Base-by-base conservation (phyloP, 2,888 invertebrate species). In the Tenthredo livida region DNA sequence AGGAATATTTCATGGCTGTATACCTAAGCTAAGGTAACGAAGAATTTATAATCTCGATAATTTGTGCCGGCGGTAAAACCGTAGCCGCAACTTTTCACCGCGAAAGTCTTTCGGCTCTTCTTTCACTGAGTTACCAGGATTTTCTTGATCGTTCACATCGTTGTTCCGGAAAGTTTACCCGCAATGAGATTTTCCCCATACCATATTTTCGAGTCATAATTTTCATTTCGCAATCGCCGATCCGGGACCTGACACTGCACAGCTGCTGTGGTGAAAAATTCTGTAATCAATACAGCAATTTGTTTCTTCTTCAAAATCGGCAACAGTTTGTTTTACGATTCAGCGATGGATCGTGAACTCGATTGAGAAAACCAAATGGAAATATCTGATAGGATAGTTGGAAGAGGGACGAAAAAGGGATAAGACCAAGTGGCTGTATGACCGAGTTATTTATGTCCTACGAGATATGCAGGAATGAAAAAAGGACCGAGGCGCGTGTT, bases 401-500 rank as follows among this genome's bases (percentile, higher is more conserved):
- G 15, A 54, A 54, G 78, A 37, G 80, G 80, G 21, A 2, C 17
- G 61, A 10, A 54, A 58, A 61, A 47, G 15, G 80, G 58, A 61
- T 80, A 61, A 80, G 40, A 25, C 17, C 37, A 80, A 58, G 61
- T 61, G 29, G 40, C 80, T 21, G 40, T 61, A 80, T 80, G 80
- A 80, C 61, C 80, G 61, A 58, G 80, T 80, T 80, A 80, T 80
- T 80, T 80, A 80, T 80, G 80, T 37, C 85, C 83, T 83, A 84
- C 84, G 73, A 87, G 84, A 86, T 84, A 89, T 88, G 90, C 86
- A 89, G 89, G 89, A 90, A 91, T 89, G 89, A 88, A 89, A 89
- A 88, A 89, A 86, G 87, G 90, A 89, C 89, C 87, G 86, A 87
- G 87, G 89, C 88, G 89, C 92, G 91, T 92, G 91, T 90, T 89